Evolutionary conservation across 2,797 vertebrate species (phyloP), one percentile per base, ranked within the genome.

Genomic region (Smutsia temminckii): DNA sequence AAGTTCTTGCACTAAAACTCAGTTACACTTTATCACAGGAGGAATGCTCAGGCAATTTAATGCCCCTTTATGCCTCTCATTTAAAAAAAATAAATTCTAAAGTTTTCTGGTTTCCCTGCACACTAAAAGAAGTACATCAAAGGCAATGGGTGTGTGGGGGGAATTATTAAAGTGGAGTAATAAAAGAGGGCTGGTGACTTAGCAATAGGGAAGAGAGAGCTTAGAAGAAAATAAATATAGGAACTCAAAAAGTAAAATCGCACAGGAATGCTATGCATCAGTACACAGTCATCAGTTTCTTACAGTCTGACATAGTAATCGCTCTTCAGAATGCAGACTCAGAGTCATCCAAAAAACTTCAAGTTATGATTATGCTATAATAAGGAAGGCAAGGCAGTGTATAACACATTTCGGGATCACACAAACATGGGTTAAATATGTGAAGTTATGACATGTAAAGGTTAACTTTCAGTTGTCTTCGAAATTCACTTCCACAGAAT

Each of bases 401-500:
- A 37, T 18, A 81, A 57, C 85, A 86, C 27, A 90, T 55, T 85
- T 69, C 59, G 49, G 55, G 80, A 92, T 81, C 78, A 95, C 2
- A 84, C 7, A 51, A 74, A 75, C 32, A 68, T 32, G 20, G 8
- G 21, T 93, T 79, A 81, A 88, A 96, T 66, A 64, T 46, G 40
- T 37, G 34, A 93, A 79, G 40, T 25, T 89, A 61, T 29, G 16
- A 63, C 71, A 95, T 51, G 40, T 80, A 51, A 78, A 66, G 1
- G 8, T 42, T 86, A 77, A 40, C 20, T 77, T 92, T 91, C 49
- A 72, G 32, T 32, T 86, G 61, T 77, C 55, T 85, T 77, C 81
- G 34, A 92, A 89, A 96, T 89, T 87, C 27, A 89, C 10, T 89
- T 85, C 6, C 34, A 81, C 11, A 78, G 29, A 91, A 94, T 68